These are phyloP conservation scores for Lytechinus variegatus DNA, from an alignment of 35 echinoderm and acorn worm species.

Conservation along the genomic window DNA sequence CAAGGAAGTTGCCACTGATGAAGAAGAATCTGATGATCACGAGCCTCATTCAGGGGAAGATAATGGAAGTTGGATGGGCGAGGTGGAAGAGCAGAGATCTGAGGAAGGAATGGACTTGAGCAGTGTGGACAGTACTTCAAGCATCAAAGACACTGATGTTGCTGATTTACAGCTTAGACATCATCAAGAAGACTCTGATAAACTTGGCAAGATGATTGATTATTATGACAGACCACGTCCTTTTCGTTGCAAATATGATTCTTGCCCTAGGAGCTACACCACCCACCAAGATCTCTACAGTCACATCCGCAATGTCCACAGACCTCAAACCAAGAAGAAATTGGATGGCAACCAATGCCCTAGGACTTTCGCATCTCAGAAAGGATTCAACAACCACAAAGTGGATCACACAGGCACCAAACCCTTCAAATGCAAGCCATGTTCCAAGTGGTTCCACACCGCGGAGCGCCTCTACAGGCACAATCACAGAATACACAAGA, in stretches of 20 bases:
- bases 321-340: not conserved
- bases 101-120: not conserved
- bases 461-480: slow-evolving; percentile 45
- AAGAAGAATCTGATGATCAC: not conserved
- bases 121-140: not conserved
- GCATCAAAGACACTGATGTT: not conserved
- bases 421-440: slow-evolving; percentile 56
- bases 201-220: not conserved
- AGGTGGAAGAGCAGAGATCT: not conserved
- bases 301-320: not conserved
- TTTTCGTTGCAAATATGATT: not conserved
- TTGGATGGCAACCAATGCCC: not conserved
- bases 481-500: slow-evolving; percentile 10
- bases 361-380: not conserved
- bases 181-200: not conserved
- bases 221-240: not conserved
- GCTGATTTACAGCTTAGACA: not conserved
- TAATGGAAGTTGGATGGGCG: not conserved
- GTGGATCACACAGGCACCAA: slow-evolving; percentile 60
- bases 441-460: slow-evolving; percentile 41
- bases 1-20: not conserved
- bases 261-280: not conserved
- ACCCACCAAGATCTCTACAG: not conserved
- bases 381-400: slow-evolving; percentile 16
- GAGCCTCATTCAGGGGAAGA: not conserved